Evolutionary conservation across 2,797 vertebrate species (phyloP), one percentile per base, ranked within the genome.

Genomic region (Gambusia yucatana): DNA sequence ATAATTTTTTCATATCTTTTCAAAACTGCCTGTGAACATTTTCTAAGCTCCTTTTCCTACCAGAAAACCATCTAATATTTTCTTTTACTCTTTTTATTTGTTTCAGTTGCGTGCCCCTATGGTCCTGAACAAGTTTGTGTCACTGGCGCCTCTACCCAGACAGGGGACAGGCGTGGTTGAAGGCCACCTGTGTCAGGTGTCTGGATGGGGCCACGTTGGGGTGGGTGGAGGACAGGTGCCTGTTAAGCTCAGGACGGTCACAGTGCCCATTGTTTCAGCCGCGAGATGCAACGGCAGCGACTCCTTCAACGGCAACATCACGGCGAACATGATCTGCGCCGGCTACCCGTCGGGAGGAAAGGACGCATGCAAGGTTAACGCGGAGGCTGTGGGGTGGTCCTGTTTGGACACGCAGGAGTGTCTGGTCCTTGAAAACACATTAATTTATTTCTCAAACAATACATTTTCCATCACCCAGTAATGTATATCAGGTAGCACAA

Each of bases 321-420:
- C 96, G 10, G 70, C 82, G 65, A 96, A 94, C 88, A 97, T 97
- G 96, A 95, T 97, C 86, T 97, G 96, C 7, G 96, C 96, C 0
- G 96, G 96, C 14, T 91, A 91, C 90, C 89, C 63, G 11, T 71
- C 85, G 0, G 96, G 96, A 33, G 96, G 95, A 30, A 96, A 91
- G 78, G 96, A 97, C 30, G 93, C 95, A 0, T 97, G 96, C 78
- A 96, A 96, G 95, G 96, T 96, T 41, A 73, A 44, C 4, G 14
- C 14, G 67, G 48, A 44, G 57, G 50, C 14, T 20, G 70, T 6
- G 25, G 25, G 70, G 79, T 47, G 17, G 36, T 63, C 61, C 47
- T 47, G 28, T 63, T 20, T 83, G 74, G 44, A 77, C 61, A 70
- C 52, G 46, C 44, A 4, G 48, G 25, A 83, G 70, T 17, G 57